These are phyloP conservation scores for Eucera pruinosa DNA, from an alignment of 2,888 invertebrate species.

Conservation along the genomic window DNA sequence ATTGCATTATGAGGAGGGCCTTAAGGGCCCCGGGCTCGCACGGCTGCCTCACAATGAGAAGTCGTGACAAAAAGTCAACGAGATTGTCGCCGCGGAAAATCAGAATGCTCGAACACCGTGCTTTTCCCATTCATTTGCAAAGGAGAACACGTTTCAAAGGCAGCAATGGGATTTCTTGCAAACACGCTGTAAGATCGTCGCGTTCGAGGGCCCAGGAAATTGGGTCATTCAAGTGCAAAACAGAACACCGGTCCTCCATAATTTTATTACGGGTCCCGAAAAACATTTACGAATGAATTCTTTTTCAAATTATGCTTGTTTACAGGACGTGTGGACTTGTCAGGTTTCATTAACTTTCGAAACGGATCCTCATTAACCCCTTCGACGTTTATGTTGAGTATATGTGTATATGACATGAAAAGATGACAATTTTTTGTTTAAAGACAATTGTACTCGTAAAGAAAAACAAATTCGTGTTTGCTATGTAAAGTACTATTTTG, in stretches of 20 bases:
- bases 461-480: no score
- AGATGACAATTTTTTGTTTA: no score
- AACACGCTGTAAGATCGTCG: slow-evolving; percentile 32
- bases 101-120: slow-evolving; percentile 28
- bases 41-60: slow-evolving; percentile 56
- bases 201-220: slow-evolving; percentile 60
- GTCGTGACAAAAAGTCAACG: slow-evolving; percentile 74
- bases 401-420: no score
- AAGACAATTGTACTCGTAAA: no score
- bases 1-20: slow-evolving; percentile 65
- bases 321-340: no score
- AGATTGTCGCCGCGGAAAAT: slow-evolving; percentile 71
- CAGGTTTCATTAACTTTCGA: no score
- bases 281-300: slow-evolving; percentile 48
- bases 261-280: slow-evolving; percentile 18
- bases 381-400: no score
- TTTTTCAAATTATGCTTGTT: no score
- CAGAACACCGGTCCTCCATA: slow-evolving; percentile 48
- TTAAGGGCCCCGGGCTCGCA: slow-evolving; percentile 30
- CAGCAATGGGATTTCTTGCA: slow-evolving; percentile 45
- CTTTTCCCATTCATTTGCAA: slow-evolving; percentile 75
- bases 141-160: slow-evolving; percentile 45
- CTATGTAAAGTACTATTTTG: no score
- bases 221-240: slow-evolving; percentile 77
- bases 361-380: no score